A percentile compares a stretch with the other conserved stretches of the same genome.
phyloP scores from a whole-genome alignment of 2,888 invertebrate genomes.

The Microctonus aethiopoides region DNA sequence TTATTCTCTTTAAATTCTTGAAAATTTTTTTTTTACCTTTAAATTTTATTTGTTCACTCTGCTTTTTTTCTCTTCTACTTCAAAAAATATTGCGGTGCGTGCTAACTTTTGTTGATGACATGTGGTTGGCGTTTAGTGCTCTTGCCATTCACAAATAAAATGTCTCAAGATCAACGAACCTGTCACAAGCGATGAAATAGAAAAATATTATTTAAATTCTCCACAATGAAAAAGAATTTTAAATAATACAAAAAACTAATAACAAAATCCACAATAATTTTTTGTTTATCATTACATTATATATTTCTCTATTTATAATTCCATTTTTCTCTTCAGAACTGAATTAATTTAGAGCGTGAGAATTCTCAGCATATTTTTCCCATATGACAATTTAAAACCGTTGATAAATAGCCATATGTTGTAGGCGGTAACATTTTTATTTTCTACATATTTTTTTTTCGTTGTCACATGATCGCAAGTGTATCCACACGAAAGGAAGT shows the following conservation, averaged over 20 bases:
- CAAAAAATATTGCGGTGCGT: conserved; percentile 27
- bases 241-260: too few species aligned
- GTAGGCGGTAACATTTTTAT: not conserved
- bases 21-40: too few species aligned
- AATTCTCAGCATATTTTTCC: not conserved
- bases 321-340: not conserved
- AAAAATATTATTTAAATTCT: not conserved
- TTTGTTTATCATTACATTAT: too few species aligned
- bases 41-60: not conserved
- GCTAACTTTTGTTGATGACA: conserved; percentile 43
- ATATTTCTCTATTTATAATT: too few species aligned
- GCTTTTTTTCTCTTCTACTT: conserved; percentile 10
- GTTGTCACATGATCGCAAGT: not conserved
- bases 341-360: not conserved
- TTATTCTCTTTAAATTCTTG: too few species aligned
- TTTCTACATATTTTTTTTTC: not conserved
- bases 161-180: conserved; percentile 32
- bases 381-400: not conserved
- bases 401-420: not conserved
- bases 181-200: conserved; percentile 1
- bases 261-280: too few species aligned
- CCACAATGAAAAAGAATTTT: too few species aligned
- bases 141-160: conserved; percentile 21
- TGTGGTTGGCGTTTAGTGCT: conserved; percentile 48
- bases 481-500: not conserved